Percentiles rank a stretch among this genome's conserved stretches.
Evolutionary conservation across 1,140 invertebrate genomes (phyloP).

Genomic region (Cyclina sinensis): DNA sequence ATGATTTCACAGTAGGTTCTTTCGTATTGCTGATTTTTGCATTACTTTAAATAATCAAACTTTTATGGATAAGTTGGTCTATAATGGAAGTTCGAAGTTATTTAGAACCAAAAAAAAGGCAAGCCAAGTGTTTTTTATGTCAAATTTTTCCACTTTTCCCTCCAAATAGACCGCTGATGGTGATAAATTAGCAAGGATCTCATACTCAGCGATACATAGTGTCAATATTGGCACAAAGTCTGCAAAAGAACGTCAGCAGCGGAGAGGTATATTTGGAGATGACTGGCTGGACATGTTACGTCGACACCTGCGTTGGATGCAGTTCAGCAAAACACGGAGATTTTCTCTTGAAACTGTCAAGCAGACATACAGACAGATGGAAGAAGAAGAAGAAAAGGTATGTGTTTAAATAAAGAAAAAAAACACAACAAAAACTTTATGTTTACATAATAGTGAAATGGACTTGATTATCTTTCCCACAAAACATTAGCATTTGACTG

Average conservation of each 20-base stretch:
- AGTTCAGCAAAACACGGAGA: slow-evolving; percentile 67
- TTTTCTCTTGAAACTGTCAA: slow-evolving; percentile 75
- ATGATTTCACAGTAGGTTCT: no score
- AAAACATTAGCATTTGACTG: no score
- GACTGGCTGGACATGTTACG: slow-evolving; percentile 81
- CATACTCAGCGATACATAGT: slow-evolving; percentile 76
- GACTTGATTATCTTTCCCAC: no score
- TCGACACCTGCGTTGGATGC: slow-evolving; percentile 73
- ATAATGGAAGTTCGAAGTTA: no score
- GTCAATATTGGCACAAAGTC: slow-evolving; percentile 79
- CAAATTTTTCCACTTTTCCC: background rate
- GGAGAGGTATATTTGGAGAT: slow-evolving; percentile 69
- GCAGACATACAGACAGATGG: slow-evolving; percentile 67
- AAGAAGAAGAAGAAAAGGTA: slow-evolving; percentile 65
- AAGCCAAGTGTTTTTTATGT: background rate
- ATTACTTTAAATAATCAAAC: no score
- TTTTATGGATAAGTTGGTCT: no score
- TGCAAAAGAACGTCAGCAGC: slow-evolving; percentile 73
- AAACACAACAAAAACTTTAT: no score
- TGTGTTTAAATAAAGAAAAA: no score
- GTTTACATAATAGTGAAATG: no score
- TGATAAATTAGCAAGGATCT: slow-evolving; percentile 77
- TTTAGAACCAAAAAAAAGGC: no score
- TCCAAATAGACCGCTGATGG: slow-evolving; percentile 65
- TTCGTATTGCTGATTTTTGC: no score